These are phyloP conservation scores for Ophonus ardosiacus DNA, from an alignment of 2,888 invertebrate genomes.

Conservation along the genomic window DNA sequence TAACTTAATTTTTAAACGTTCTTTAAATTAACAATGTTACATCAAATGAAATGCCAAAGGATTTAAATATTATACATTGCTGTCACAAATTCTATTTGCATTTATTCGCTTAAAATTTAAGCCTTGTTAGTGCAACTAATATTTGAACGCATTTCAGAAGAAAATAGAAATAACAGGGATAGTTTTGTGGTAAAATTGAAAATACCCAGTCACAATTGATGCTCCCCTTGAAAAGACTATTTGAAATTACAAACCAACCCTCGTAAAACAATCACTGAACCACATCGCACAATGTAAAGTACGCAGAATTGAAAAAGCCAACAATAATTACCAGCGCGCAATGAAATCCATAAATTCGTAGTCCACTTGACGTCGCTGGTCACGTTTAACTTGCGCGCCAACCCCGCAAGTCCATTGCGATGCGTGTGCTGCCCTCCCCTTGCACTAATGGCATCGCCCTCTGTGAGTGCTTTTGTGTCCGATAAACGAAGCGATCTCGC, in stretches of 20 bases:
- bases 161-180: too few relatives aligned
- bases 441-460: slow-evolving; percentile 50
- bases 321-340: slow-evolving; percentile 6
- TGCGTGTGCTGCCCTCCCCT: slow-evolving; percentile 24
- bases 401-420: slow-evolving; percentile 4
- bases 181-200: not conserved
- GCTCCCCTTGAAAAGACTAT: not conserved
- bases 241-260: not conserved
- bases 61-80: too few relatives aligned
- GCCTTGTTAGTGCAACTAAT: too few relatives aligned
- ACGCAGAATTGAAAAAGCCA: slow-evolving; percentile 25
- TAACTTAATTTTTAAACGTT: too few relatives aligned
- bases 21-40: too few relatives aligned
- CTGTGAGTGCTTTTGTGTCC: slow-evolving; percentile 42
- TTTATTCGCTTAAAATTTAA: too few relatives aligned
- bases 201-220: not conserved
- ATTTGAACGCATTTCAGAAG: too few relatives aligned
- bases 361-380: slow-evolving; percentile 31
- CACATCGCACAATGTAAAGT: slow-evolving; percentile 12
- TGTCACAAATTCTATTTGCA: too few relatives aligned
- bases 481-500: slow-evolving; percentile 34
- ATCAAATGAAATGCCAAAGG: too few relatives aligned
- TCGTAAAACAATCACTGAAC: not conserved
- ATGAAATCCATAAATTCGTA: slow-evolving; percentile 38
- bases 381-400: slow-evolving; percentile 16